phyloP scores from a whole-genome alignment of 2,888 invertebrate species.

The Cyrtodaria siliqua region DNA sequence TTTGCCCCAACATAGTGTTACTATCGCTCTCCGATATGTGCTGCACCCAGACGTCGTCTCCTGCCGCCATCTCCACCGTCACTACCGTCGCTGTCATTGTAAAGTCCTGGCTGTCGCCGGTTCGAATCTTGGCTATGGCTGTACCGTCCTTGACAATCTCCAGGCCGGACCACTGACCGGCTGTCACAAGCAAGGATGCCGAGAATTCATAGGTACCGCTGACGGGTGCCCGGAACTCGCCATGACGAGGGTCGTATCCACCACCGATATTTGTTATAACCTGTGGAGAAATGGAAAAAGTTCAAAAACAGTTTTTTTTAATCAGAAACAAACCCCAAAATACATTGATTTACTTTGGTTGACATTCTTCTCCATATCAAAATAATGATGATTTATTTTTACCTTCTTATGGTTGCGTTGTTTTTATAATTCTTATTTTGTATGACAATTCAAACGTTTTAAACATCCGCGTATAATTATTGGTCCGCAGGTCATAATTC shows the following conservation, averaged over 20 bases:
- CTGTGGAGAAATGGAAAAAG: slow-evolving; percentile 20
- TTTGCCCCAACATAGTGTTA: slow-evolving; percentile 44
- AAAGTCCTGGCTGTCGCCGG: slow-evolving; percentile 42
- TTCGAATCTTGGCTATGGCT: slow-evolving; percentile 38
- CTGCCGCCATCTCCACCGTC: slow-evolving; percentile 36
- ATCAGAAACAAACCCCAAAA: too few species aligned
- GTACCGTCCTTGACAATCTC: slow-evolving; percentile 45
- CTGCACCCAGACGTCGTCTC: slow-evolving; percentile 60
- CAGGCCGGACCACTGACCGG: slow-evolving; percentile 52
- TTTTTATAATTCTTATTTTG: too few species aligned
- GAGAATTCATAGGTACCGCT: slow-evolving; percentile 58
- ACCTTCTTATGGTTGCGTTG: too few species aligned
- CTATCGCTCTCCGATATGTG: slow-evolving; percentile 55
- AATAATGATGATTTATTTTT: too few species aligned
- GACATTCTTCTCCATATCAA: too few species aligned
- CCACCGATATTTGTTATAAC: slow-evolving; percentile 48
- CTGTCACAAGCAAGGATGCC: slow-evolving; percentile 48
- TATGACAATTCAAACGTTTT: too few species aligned
- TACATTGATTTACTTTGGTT: too few species aligned
- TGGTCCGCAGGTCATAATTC: too few species aligned
- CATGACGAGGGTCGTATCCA: slow-evolving; percentile 56
- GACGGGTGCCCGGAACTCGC: slow-evolving; percentile 53
- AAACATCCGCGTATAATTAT: too few species aligned
- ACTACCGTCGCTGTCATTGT: slow-evolving; percentile 50
- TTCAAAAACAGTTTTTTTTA: too few species aligned